These are phyloP conservation scores for Samia ricini DNA, from an alignment of 1,140 invertebrate genomes.

Conservation along the genomic window DNA sequence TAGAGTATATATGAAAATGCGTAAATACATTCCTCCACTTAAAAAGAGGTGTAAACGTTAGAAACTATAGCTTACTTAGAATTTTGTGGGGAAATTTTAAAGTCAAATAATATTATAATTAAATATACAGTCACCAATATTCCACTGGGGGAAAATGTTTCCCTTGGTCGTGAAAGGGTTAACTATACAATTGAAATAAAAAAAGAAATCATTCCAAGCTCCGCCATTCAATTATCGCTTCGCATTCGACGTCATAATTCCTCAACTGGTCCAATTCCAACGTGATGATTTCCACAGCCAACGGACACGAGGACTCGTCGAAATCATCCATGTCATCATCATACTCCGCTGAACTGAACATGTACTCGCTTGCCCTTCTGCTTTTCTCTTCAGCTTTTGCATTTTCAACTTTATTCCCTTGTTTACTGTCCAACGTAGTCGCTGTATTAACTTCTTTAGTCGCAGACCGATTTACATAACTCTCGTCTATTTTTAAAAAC, in stretches of 20 bases:
- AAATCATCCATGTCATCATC: constrained; percentile 49
- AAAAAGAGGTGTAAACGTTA: too few relatives aligned
- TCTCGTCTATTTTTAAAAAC: not conserved
- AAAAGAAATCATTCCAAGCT: constrained; percentile 38
- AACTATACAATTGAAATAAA: not conserved
- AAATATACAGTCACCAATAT: too few relatives aligned
- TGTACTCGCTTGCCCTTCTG: constrained; percentile 46
- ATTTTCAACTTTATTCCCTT: constrained; percentile 9
- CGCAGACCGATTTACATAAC: not conserved
- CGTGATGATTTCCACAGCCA: constrained; percentile 36
- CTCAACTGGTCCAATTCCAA: constrained; percentile 48
- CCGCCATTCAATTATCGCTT: constrained; percentile 44
- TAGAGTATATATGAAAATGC: too few relatives aligned
- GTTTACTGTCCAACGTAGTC: constrained; percentile 3
- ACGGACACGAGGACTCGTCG: constrained; percentile 33
- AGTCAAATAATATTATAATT: too few relatives aligned
- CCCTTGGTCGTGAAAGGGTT: not conserved
- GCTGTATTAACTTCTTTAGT: not conserved
- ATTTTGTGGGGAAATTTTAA: too few relatives aligned
- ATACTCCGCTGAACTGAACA: constrained; percentile 57
- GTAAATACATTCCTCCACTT: too few relatives aligned
- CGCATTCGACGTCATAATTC: constrained; percentile 50
- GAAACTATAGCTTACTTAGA: too few relatives aligned
- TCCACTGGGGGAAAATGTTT: too few relatives aligned
- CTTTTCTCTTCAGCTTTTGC: constrained; percentile 16